Evolutionary conservation across 2,888 invertebrate species (phyloP), one percentile per base, ranked within the genome.

Genomic region (Synanthedon myopaeformis): DNA sequence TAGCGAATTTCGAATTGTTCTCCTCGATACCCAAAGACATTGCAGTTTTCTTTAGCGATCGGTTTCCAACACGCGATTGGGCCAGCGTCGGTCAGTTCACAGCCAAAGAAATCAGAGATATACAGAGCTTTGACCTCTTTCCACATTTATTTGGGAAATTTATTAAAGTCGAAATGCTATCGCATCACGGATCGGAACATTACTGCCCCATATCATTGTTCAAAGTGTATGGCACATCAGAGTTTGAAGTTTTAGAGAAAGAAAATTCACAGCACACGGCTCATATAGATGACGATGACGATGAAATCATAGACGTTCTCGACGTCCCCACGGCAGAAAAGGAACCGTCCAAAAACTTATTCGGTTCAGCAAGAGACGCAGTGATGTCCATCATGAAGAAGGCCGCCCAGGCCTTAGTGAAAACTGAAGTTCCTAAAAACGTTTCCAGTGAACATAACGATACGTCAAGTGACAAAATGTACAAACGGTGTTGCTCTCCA

Each of bases 1-100:
- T 99, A 63, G 99, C 98, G 3, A 99, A 99, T 80, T 96, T 97
- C 74, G 99, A 99, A 81, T 86, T 99, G 56, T 99, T 99, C 82
- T 98, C 99, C 6, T 99, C 98, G 0, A 95, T 96, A 28, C 98
- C 98, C 12, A 95, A 95, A 78, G 95, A 96, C 59, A 94, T 99
- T 74, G 92, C 93, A 13, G 93, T 97, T 6, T 94, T 90, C 62
- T 93, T 95, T 54, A 95, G 96, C 69, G 97, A 97, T 79, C 90
- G 97, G 52, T 96, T 93, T 79, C 97, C 97, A 1, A 93, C 94
- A 0, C 90, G 97, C 55, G 98, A 98, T 51, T 99, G 98, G 98
- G 91, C 92, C 45, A 90, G 91, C 62, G 92, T 97, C 41, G 98
- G 97, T 1, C 93, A 93, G 62, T 97, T 97, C 74, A 90, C 92